phyloP scores from a whole-genome alignment of 2,797 vertebrate species.

The Melanotaenia pygmaea region DNA sequence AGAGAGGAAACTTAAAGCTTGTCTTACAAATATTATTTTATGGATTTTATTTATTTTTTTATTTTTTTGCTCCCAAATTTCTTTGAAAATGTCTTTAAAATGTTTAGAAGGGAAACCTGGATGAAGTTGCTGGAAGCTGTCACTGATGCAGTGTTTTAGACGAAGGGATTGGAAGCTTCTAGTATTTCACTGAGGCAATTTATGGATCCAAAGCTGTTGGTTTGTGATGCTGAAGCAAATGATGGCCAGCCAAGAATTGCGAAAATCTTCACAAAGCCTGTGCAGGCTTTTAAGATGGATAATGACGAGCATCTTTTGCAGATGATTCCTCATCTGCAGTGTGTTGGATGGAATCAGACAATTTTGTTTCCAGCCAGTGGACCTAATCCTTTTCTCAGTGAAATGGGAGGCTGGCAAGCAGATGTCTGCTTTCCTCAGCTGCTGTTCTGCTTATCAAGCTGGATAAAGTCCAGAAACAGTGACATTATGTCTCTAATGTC shows the following conservation, averaged over 20 bases:
- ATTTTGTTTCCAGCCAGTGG: conserved; percentile 50
- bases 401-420: conserved; percentile 56
- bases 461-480: conserved; percentile 55
- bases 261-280: conserved; percentile 39
- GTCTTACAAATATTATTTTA: not conserved
- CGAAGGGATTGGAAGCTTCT: conserved; percentile 22
- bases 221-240: conserved; percentile 27
- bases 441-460: conserved; percentile 62
- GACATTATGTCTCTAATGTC: conserved; percentile 62
- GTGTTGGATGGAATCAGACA: conserved; percentile 37
- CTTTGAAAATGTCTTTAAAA: conserved; percentile 6
- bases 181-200: conserved; percentile 18
- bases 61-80: not conserved
- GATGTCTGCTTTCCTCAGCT: conserved; percentile 62
- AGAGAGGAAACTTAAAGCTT: not conserved
- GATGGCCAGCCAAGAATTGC: conserved; percentile 23
- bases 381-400: conserved; percentile 57
- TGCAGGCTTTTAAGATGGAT: conserved; percentile 51
- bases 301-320: conserved; percentile 28
- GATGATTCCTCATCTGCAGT: conserved; percentile 44
- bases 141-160: conserved; percentile 24
- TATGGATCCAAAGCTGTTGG: conserved; percentile 28
- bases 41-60: conserved; percentile 4
- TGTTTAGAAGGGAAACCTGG: conserved; percentile 8
- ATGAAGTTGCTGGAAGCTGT: conserved; percentile 28